Percentiles rank a stretch among this genome's conserved stretches.
Evolutionary conservation across 2,113 vertebrate genomes (phyloP).

Genomic region (Cathartes aura): DNA sequence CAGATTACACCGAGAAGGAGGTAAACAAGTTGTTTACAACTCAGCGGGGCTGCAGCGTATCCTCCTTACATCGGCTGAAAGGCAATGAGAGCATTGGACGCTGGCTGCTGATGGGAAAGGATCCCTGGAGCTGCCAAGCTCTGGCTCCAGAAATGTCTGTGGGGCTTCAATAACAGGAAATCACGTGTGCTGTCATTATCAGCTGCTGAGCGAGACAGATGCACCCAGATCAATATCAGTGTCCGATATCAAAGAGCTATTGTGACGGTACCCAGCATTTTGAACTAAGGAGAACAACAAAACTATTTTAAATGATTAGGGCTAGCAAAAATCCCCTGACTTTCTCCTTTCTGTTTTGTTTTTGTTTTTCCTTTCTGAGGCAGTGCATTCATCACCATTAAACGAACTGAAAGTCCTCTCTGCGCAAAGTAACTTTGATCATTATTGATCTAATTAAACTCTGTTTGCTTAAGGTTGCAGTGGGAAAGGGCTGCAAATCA

Average conservation of each 20-base stretch:
- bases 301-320: conserved; percentile 29
- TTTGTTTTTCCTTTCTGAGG: neutral
- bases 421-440: neutral
- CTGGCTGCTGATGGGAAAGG: conserved; percentile 1
- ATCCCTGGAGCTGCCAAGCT: conserved; percentile 23
- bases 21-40: conserved; percentile 51
- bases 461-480: conserved; percentile 16
- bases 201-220: conserved; percentile 67
- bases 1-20: conserved; percentile 33
- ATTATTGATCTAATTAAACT: conserved; percentile 29
- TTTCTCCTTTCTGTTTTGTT: neutral
- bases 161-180: conserved; percentile 65
- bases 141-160: conserved; percentile 44
- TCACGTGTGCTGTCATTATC: conserved; percentile 60
- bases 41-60: neutral
- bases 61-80: conserved; percentile 12
- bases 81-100: neutral
- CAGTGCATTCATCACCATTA: conserved; percentile 27
- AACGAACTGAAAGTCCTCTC: neutral
- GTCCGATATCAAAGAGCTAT: conserved; percentile 61
- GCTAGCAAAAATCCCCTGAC: neutral
- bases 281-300: conserved; percentile 12
- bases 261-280: conserved; percentile 14
- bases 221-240: conserved; percentile 61
- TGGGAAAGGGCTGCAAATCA: neutral